A percentile compares a stretch with the other conserved stretches of the same genome.
Evolutionary conservation across 2,113 vertebrate species (phyloP).

Genomic region (Pandion haliaetus): DNA sequence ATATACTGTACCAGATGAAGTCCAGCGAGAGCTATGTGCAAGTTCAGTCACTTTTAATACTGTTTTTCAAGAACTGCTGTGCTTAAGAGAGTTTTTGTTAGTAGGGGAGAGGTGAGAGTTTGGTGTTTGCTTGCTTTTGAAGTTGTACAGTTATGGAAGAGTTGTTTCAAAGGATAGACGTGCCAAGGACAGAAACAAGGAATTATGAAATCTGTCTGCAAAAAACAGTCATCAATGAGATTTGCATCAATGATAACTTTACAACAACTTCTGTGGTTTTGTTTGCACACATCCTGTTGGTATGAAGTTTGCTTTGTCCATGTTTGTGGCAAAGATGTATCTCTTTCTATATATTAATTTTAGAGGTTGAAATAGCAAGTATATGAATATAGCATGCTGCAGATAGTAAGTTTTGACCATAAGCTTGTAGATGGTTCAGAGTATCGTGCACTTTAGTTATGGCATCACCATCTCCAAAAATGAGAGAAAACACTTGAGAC

Average conservation of each 20-base stretch:
- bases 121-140: not conserved
- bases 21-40: conserved; percentile 38
- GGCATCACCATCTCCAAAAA: not conserved
- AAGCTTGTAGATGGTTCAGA: not conserved
- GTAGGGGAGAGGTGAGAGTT: not conserved
- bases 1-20: conserved; percentile 41
- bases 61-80: conserved; percentile 5
- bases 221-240: not conserved
- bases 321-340: not conserved
- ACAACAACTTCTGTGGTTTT: not conserved
- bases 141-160: not conserved
- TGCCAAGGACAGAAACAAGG: not conserved
- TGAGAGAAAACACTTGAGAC: not conserved
- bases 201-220: not conserved
- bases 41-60: conserved; percentile 48
- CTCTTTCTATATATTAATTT: not conserved
- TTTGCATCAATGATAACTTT: not conserved
- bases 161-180: not conserved
- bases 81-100: not conserved
- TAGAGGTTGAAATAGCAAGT: not conserved
- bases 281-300: not conserved
- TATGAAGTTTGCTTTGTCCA: not conserved
- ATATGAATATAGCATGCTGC: not conserved
- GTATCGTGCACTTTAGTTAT: accelerated
- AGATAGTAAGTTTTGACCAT: not conserved